Evolutionary conservation across 2,888 invertebrate species (phyloP).

Genomic region (Drepanosiphum platanoidis): DNA sequence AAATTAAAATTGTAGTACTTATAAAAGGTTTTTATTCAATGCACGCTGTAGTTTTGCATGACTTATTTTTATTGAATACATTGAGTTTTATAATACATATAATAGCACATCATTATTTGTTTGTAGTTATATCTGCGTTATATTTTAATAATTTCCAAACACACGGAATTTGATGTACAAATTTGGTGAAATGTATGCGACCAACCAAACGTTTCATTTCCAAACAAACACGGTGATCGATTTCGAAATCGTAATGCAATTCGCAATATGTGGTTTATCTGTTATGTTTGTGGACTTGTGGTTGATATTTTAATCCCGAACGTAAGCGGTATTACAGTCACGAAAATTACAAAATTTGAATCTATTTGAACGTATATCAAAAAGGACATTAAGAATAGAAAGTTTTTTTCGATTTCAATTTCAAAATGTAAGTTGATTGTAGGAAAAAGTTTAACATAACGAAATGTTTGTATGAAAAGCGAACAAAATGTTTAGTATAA

Average conservation of each 20-base stretch:
- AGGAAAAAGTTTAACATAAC: too few species aligned
- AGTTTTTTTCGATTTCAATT: not conserved
- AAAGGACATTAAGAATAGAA: too few species aligned
- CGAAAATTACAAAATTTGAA: not conserved
- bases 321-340: not conserved
- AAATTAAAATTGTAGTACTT: too few species aligned
- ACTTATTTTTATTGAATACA: too few species aligned
- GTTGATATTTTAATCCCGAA: not conserved
- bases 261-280: not conserved
- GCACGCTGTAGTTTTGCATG: too few species aligned
- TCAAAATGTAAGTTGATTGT: not conserved
- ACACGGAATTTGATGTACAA: not conserved
- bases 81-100: too few species aligned
- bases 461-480: too few species aligned
- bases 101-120: too few species aligned
- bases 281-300: constrained; percentile 7
- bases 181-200: not conserved
- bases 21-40: too few species aligned
- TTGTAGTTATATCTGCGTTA: not conserved
- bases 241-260: constrained; percentile 6
- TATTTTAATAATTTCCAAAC: not conserved
- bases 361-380: not conserved
- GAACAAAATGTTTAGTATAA: not conserved
- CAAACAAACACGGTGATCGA: not conserved
- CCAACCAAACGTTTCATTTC: not conserved